These are phyloP conservation scores for Chesias legatella DNA, from an alignment of 2,888 invertebrate genomes.

Conservation along the genomic window DNA sequence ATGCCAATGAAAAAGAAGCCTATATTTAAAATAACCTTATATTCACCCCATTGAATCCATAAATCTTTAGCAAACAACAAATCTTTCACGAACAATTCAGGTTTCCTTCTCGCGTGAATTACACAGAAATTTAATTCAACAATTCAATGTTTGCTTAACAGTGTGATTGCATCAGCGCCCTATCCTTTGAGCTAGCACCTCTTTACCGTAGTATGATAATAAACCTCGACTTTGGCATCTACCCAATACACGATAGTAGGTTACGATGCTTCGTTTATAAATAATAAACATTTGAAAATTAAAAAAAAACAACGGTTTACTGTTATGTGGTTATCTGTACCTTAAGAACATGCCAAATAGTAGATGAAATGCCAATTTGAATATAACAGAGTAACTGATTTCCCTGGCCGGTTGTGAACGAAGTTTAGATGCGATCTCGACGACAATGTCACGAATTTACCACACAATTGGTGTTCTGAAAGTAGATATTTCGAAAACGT, in stretches of 20 bases:
- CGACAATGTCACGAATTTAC: conserved; percentile 25
- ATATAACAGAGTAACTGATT: conserved; percentile 34
- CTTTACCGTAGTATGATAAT: conserved; percentile 24
- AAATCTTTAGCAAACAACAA: conserved; percentile 4
- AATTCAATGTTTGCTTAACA: conserved; percentile 14
- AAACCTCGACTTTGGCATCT: conserved; percentile 29
- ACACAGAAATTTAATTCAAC: conserved; percentile 16
- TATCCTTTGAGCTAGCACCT: conserved; percentile 24
- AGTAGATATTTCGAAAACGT: conserved; percentile 25
- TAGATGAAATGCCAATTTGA: conserved; percentile 33
- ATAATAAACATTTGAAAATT: conserved; percentile 26
- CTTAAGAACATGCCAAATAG: conserved; percentile 35
- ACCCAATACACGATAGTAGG: conserved; percentile 32
- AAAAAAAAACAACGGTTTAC: conserved; percentile 18
- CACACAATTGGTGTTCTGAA: conserved; percentile 23
- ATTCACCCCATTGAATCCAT: neutral
- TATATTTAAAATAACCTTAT: too few species aligned
- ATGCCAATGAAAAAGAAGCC: too few species aligned
- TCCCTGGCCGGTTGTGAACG: conserved; percentile 28
- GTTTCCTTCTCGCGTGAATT: conserved; percentile 10
- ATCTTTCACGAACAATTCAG: conserved; percentile 6
- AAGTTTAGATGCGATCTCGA: conserved; percentile 22
- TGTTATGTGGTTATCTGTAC: conserved; percentile 24
- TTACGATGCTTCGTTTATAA: conserved; percentile 26
- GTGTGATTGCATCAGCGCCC: conserved; percentile 16